Evolutionary conservation across 37 sponge, comb jelly and placozoan genomes (phyloP).

Genomic region (Hexactinellida sp.): DNA sequence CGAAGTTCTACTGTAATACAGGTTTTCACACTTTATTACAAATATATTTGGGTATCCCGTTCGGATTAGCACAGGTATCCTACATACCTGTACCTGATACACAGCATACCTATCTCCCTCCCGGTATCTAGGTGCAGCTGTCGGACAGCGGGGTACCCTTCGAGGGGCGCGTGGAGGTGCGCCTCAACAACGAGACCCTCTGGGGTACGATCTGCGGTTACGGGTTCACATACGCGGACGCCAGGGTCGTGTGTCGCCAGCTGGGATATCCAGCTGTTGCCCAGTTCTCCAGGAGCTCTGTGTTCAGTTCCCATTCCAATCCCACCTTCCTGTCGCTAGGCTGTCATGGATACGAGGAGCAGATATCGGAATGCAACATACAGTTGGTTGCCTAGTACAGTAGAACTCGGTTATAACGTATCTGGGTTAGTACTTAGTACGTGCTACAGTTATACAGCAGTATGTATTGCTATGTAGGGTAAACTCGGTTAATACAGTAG

Average conservation of each 20-base stretch:
- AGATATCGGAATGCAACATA: slow-evolving; percentile 5
- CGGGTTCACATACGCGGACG: neutral
- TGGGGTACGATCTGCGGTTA: slow-evolving; percentile 32
- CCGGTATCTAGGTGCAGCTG: slow-evolving; percentile 22
- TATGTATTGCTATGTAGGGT: too few species aligned
- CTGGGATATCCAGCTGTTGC: slow-evolving; percentile 16
- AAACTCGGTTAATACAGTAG: too few species aligned
- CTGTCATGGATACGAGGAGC: neutral
- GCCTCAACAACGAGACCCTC: slow-evolving; percentile 15
- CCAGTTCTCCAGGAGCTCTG: neutral
- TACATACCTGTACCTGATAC: too few species aligned
- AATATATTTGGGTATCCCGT: neutral
- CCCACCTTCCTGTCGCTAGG: neutral
- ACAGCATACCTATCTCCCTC: too few species aligned
- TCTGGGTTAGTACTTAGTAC: too few species aligned
- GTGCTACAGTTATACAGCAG: too few species aligned
- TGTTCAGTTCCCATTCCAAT: neutral
- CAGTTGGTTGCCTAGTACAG: too few species aligned
- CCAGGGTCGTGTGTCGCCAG: slow-evolving; percentile 15
- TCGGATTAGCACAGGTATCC: too few species aligned
- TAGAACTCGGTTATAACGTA: too few species aligned
- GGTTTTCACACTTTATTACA: too few species aligned
- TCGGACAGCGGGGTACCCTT: slow-evolving; percentile 1
- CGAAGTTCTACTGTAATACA: too few species aligned
- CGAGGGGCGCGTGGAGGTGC: slow-evolving; percentile 43